Evolutionary conservation across 2,113 vertebrate species (phyloP), one percentile per base, ranked within the genome.

Genomic region (Callocephalon fimbriatum): DNA sequence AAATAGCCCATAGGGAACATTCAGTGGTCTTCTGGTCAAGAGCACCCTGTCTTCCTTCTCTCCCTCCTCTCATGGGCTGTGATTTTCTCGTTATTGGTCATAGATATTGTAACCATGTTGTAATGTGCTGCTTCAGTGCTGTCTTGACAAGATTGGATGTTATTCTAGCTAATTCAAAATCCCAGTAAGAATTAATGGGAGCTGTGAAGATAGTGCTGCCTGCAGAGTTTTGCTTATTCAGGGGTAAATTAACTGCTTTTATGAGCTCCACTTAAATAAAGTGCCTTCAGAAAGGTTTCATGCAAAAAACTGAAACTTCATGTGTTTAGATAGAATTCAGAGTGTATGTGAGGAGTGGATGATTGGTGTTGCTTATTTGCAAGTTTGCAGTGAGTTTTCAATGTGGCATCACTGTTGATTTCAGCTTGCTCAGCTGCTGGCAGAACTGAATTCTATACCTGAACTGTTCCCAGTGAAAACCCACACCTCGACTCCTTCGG

Each of bases 371-470:
- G 37, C 44, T 80, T 89, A 50, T 48, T 58, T 74, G 40, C 23
- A 65, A 90, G 53, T 74, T 84, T 86, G 35, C 29, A 68, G 9
- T 71, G 45, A 54, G 47, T 95, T 91, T 96, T 92, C 70, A 95
- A 0, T 86, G 40, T 5, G 11, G 21, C 20, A 51, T 95, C 29
- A 14, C 86, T 96, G 61, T 59, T 62, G 42, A 44, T 98, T 98
- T 51, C 96, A 99, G 99, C 98, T 99, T 73, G 99, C 99, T 32
- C 99, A 99, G 95, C 97, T 99, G 73, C 97, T 99, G 97, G 99
- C 99, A 61, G 99, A 99, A 96, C 92, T 99, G 96, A 98, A 98
- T 89, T 98, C 98, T 4, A 96, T 99, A 97, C 99, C 99, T 2
- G 98, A 99, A 61, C 92, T 99, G 56, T 98, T 98, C 73, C 98